Evolutionary conservation across 2,888 invertebrate species (phyloP), one percentile per base, ranked within the genome.

Genomic region (Elgonia sp.): DNA sequence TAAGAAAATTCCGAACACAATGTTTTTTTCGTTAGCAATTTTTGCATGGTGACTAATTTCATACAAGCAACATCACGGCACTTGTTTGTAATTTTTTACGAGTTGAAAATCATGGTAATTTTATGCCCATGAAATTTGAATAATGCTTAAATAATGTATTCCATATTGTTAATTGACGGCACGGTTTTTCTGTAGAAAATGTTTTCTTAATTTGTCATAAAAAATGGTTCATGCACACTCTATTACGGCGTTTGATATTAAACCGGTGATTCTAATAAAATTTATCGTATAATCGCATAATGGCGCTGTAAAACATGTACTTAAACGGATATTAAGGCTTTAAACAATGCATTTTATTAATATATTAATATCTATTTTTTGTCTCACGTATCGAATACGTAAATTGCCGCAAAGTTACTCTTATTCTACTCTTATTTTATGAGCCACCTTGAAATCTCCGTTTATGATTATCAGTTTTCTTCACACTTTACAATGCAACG

Each of bases 1-100:
- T 73, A 75, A 79, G 79, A 72, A 79, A 65, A 72, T 73, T 84
- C 77, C 69, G 10, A 20, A n/a, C n/a, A n/a, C n/a, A 5, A 55
- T 10, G 55, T n/a, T 10, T 4, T 20, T 55, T 55, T 20, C 20
- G n/a, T 55, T 57, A 10, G 12, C 62, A n/a, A 70, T 60, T 80
- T 77, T 70, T 70, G 29, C 21, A 2, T 39, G 39, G 37, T 62
- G 62, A 82, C 63, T 73, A 73, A 73, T 82, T 73, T 65, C 29
- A 10, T 55, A 65, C 65, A 79, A 40, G n/a, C 8, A 39, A 29
- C 57, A 16, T 46, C 20, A n/a, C 39, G 18, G 20, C 18, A 21
- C 46, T 39, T 18, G n/a, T 39, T 72, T 18, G 70, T 20, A 72
- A 55, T 72, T 10, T 53, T 72, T 39, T 37, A n/a, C 55, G 21